phyloP scores from a whole-genome alignment of 2,113 vertebrate species.

The Zapornia atra region DNA sequence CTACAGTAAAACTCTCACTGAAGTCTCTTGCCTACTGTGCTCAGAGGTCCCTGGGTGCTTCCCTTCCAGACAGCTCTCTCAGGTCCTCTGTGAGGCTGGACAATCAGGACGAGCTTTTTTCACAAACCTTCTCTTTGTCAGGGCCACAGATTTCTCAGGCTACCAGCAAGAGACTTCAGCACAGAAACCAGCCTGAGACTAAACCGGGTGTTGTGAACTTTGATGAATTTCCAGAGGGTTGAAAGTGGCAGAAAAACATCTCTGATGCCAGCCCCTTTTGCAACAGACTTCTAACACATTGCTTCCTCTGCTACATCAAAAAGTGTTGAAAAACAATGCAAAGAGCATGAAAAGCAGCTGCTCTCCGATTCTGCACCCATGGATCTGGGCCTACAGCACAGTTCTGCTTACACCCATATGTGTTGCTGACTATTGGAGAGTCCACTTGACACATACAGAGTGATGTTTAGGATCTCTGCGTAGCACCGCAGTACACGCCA shows the following conservation, averaged over 20 bases:
- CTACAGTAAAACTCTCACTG: not conserved
- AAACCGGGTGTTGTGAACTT: not conserved
- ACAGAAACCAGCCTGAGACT: not conserved
- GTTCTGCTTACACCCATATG: not conserved
- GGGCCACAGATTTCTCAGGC: not conserved
- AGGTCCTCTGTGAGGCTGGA: not conserved
- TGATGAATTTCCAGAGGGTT: not conserved
- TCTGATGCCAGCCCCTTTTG: not conserved
- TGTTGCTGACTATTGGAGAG: rapidly evolving
- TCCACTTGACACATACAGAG: not conserved
- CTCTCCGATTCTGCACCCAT: not conserved
- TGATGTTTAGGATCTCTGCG: not conserved
- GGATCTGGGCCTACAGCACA: not conserved
- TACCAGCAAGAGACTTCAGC: not conserved
- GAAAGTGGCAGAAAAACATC: not conserved
- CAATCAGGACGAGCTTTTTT: not conserved
- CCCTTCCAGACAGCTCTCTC: not conserved
- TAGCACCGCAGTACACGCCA: not conserved
- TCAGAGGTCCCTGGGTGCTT: not conserved
- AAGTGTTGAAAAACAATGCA: not conserved
- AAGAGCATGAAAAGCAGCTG: not conserved
- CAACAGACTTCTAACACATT: not conserved
- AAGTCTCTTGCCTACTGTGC: not conserved
- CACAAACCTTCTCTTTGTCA: not conserved
- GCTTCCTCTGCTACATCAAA: not conserved